These are phyloP conservation scores for Pachycephus smyrnensis DNA, from an alignment of 2,888 invertebrate species.

Conservation along the genomic window DNA sequence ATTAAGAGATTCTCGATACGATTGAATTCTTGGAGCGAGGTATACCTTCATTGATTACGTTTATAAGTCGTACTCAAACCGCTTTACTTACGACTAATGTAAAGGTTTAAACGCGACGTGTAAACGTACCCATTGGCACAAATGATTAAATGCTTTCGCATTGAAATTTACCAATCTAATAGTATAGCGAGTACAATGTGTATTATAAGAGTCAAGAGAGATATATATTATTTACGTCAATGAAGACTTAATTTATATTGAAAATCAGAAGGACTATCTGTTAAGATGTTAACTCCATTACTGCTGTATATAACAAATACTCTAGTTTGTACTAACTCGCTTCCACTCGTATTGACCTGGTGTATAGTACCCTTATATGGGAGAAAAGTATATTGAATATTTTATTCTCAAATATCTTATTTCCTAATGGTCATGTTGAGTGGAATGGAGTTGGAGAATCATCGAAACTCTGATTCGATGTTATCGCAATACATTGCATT, in stretches of 20 bases:
- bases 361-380: background rate
- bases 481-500: background rate
- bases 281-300: background rate
- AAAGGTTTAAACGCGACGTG: background rate
- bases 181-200: background rate
- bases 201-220: background rate
- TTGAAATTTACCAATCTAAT: background rate
- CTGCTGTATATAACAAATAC: background rate
- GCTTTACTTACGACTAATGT: background rate
- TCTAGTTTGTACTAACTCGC: background rate
- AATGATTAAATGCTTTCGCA: background rate
- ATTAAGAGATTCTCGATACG: background rate
- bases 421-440: background rate
- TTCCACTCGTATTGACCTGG: background rate
- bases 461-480: background rate
- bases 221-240: background rate
- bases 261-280: background rate
- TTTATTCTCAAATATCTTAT: background rate
- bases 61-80: background rate
- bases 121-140: background rate
- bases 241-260: background rate
- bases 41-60: background rate
- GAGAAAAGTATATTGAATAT: background rate
- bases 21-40: background rate
- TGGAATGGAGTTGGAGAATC: background rate